Conservation (phyloP, 1,140 invertebrate species). For the Araneus ventricosus region DNA sequence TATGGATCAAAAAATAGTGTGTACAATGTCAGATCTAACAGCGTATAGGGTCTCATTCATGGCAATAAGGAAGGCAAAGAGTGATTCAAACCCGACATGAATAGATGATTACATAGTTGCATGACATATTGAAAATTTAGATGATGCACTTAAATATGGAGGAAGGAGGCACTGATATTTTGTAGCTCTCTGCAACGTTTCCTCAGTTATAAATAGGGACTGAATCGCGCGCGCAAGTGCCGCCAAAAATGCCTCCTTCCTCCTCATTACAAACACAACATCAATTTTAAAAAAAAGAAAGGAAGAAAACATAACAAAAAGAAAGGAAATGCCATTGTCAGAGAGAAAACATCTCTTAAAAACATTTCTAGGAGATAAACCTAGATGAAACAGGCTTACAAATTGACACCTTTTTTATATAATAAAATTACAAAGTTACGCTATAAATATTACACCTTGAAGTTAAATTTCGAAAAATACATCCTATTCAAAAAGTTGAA, state of each 20-base stretch:
- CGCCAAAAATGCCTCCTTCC: conserved; percentile 59
- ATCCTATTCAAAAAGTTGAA: conserved; percentile 74
- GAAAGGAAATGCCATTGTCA: conserved; percentile 31
- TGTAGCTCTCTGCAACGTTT: not conserved
- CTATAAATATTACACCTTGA: conserved; percentile 72
- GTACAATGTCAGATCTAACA: conserved; percentile 75
- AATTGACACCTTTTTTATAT: conserved; percentile 61
- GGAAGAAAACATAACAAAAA: conserved; percentile 36
- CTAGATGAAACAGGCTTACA: conserved; percentile 67
- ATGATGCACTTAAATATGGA: conserved; percentile 47
- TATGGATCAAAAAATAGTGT: conserved; percentile 74
- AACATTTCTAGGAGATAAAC: conserved; percentile 40
- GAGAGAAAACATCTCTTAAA: conserved; percentile 52
- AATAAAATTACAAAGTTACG: conserved; percentile 72
- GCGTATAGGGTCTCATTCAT: conserved; percentile 68
- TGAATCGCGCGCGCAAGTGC: not conserved
- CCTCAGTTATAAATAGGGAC: not conserved
- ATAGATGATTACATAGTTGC: conserved; percentile 70
- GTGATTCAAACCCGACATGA: conserved; percentile 72
- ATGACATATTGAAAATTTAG: conserved; percentile 66
- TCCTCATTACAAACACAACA: conserved; percentile 29
- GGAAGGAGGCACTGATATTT: conserved; percentile 65
- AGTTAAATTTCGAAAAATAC: conserved; percentile 74
- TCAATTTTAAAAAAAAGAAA: not conserved
- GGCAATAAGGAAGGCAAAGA: conserved; percentile 71